Evolutionary conservation across 1,140 invertebrate genomes (phyloP).

Genomic region (Acromyrmex heyeri): DNA sequence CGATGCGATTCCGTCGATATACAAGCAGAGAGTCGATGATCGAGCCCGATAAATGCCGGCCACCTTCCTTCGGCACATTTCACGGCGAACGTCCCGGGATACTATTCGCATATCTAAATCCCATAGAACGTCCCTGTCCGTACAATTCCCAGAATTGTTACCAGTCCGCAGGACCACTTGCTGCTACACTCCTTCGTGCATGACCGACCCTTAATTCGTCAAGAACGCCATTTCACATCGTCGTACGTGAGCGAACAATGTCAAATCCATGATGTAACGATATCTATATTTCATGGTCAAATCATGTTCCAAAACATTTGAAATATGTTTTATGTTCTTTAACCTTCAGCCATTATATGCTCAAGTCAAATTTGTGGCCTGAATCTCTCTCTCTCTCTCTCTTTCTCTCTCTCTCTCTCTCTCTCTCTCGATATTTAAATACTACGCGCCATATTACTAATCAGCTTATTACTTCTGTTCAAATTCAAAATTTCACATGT

Average conservation of each 20-base stretch:
- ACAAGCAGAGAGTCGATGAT: constrained; percentile 68
- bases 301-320: neutral
- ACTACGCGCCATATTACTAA: neutral
- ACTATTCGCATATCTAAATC: constrained; percentile 54
- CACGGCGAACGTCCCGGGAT: constrained; percentile 70
- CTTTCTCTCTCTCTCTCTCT: neutral
- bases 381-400: neutral
- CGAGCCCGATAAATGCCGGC: constrained; percentile 71
- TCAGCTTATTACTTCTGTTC: neutral
- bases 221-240: constrained; percentile 14
- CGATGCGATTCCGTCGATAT: constrained; percentile 66
- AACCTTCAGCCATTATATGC: neutral
- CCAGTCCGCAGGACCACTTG: constrained; percentile 1
- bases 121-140: constrained; percentile 40
- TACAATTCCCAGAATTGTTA: constrained; percentile 56
- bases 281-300: no score
- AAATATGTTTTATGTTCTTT: neutral
- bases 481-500: neutral
- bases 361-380: neutral
- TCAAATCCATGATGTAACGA: neutral
- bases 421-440: neutral
- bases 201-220: constrained; percentile 43
- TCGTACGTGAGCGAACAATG: constrained; percentile 54
- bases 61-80: constrained; percentile 73
- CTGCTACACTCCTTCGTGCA: constrained; percentile 44